Evolutionary conservation across 2,113 vertebrate genomes (phyloP).

Genomic region (Pangasianodon hypophthalmus): DNA sequence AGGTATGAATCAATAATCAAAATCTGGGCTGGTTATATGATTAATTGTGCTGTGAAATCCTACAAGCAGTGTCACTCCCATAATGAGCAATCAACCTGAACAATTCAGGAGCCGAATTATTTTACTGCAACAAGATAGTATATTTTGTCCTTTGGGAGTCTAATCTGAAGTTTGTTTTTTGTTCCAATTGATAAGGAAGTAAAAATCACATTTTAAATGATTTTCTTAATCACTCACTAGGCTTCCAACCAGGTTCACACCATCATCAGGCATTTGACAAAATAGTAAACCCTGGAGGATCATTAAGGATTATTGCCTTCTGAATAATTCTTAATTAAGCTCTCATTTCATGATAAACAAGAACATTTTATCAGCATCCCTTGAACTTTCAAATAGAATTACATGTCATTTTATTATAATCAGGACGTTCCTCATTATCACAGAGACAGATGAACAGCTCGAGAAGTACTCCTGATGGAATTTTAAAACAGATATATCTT

Average conservation of each 20-base stretch:
- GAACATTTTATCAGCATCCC: conserved; percentile 56
- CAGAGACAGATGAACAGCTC: conserved; percentile 49
- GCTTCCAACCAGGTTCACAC: conserved; percentile 27
- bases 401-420: conserved; percentile 62
- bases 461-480: conserved; percentile 28
- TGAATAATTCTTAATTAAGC: conserved; percentile 59
- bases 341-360: conserved; percentile 59
- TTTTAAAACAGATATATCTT: conserved; percentile 36
- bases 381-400: conserved; percentile 63
- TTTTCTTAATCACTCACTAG: conserved; percentile 34
- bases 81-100: conserved; percentile 41
- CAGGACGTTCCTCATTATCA: conserved; percentile 52
- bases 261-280: conserved; percentile 46
- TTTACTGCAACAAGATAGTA: conserved; percentile 9
- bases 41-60: conserved; percentile 46
- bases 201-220: conserved; percentile 35
- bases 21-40: conserved; percentile 17
- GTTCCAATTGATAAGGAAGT: not conserved
- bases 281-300: conserved; percentile 49
- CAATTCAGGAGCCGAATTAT: conserved; percentile 33
- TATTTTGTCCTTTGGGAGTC: conserved; percentile 17
- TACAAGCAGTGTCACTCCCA: conserved; percentile 51
- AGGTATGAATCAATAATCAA: conserved; percentile 34
- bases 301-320: conserved; percentile 36
- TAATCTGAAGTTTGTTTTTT: conserved; percentile 31